These are phyloP conservation scores for Drosophila pseudoobscura DNA, from an alignment of 1,140 invertebrate genomes.

Conservation along the genomic window DNA sequence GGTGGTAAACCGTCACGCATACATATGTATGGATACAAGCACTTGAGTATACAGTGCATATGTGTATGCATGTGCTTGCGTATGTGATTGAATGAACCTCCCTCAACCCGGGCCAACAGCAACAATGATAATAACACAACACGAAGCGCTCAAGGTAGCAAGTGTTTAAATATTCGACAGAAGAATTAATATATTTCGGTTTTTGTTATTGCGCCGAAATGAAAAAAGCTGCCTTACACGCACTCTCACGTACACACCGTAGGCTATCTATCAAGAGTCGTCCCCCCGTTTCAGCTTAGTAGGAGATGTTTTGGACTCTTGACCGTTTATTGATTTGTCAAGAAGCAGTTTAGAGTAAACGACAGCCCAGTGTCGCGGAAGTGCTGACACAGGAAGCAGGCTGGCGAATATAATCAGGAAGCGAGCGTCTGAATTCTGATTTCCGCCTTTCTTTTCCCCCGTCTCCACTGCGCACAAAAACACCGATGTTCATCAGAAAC, in stretches of 20 bases:
- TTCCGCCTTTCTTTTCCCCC: constrained; percentile 66
- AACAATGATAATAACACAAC: constrained; percentile 45
- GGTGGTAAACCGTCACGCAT: constrained; percentile 34
- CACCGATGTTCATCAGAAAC: constrained; percentile 5
- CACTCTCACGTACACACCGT: constrained; percentile 20
- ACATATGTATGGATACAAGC: neutral
- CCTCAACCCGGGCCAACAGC: constrained; percentile 55
- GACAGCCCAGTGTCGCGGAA: constrained; percentile 46
- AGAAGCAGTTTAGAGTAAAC: constrained; percentile 47
- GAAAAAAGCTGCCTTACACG: constrained; percentile 23
- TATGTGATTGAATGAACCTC: constrained; percentile 71
- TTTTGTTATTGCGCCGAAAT: constrained; percentile 51
- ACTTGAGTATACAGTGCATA: constrained; percentile 7
- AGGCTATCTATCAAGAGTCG: neutral
- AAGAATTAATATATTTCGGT: constrained; percentile 56
- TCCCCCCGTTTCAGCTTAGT: neutral
- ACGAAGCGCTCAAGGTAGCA: constrained; percentile 67
- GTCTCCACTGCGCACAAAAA: neutral
- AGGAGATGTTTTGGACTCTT: neutral
- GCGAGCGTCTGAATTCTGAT: constrained; percentile 19
- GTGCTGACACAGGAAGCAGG: constrained; percentile 27
- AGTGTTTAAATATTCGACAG: constrained; percentile 67
- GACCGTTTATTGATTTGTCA: constrained; percentile 71
- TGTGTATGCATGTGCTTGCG: constrained; percentile 22
- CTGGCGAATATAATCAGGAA: constrained; percentile 56